phyloP scores from a whole-genome alignment of 1,140 invertebrate genomes.

The Zeugodacus cucurbitae region DNA sequence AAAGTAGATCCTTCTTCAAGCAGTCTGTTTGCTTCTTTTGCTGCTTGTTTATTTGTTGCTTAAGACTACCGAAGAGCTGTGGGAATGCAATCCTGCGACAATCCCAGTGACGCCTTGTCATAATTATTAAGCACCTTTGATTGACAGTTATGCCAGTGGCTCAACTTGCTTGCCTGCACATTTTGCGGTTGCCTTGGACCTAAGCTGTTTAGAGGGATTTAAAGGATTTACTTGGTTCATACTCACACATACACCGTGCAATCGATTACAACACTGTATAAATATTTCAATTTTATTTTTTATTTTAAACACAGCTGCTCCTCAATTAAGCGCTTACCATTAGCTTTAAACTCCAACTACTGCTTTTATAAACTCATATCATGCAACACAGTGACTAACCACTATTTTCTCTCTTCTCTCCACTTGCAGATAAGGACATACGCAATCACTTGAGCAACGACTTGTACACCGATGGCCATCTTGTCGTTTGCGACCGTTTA shows the following conservation, averaged over 20 bases:
- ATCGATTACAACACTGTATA: not conserved
- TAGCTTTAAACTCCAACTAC: no score
- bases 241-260: no score
- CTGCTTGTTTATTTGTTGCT: not conserved
- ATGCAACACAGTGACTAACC: not conserved
- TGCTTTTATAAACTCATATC: not conserved
- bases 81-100: not conserved
- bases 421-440: conserved; percentile 63
- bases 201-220: not conserved
- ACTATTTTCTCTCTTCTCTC: not conserved
- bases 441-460: conserved; percentile 57
- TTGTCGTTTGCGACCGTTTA: conserved; percentile 38
- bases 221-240: not conserved
- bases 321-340: no score
- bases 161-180: not conserved
- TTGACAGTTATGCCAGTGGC: conserved; percentile 31
- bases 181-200: not conserved
- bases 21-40: not conserved
- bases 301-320: not conserved
- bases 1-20: not conserved
- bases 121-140: not conserved
- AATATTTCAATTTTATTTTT: not conserved
- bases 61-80: not conserved
- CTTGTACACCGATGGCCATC: conserved; percentile 40
- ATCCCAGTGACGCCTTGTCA: not conserved